A percentile compares a stretch with the other conserved stretches of the same genome.
These are phyloP conservation scores for Percopsis omiscomaycus DNA, from an alignment of 2,797 vertebrate genomes.

Conservation along the genomic window DNA sequence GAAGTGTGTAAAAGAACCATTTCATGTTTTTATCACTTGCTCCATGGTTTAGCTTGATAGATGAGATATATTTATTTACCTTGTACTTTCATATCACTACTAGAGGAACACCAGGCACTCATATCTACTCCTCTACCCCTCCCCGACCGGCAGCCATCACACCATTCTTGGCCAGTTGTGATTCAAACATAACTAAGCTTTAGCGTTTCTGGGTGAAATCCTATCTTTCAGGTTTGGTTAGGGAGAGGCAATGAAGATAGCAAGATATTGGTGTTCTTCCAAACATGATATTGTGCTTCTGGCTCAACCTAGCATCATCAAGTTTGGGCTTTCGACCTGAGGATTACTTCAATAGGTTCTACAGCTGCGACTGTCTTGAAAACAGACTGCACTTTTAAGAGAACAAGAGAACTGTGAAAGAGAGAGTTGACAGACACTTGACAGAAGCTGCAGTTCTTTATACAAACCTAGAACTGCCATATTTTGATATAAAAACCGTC, in stretches of 20 bases:
- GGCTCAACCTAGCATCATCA: slow-evolving; percentile 26
- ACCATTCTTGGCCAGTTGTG: too few relatives aligned
- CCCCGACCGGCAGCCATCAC: too few relatives aligned
- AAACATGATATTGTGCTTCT: slow-evolving; percentile 20
- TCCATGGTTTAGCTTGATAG: neutral
- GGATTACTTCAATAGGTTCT: slow-evolving; percentile 29
- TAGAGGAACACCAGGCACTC: too few relatives aligned
- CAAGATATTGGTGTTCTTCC: slow-evolving; percentile 25
- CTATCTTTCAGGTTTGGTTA: neutral
- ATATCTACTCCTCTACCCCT: too few relatives aligned
- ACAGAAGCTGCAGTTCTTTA: neutral
- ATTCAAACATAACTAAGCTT: neutral
- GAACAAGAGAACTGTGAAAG: neutral
- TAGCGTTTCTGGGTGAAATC: neutral
- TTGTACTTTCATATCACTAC: too few relatives aligned
- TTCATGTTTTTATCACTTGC: slow-evolving; percentile 15
- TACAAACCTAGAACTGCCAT: neutral
- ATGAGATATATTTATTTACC: neutral
- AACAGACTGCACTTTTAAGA: slow-evolving; percentile 3
- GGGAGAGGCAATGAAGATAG: slow-evolving; percentile 10
- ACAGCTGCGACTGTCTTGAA: slow-evolving; percentile 5
- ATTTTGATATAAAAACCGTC: slow-evolving; percentile 15
- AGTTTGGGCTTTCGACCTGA: slow-evolving; percentile 33
- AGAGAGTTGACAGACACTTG: neutral
- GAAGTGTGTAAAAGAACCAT: slow-evolving; percentile 9